Percentiles rank a stretch among this genome's conserved stretches.
Evolutionary conservation across 2,113 vertebrate genomes (phyloP).

Genomic region (Cryptoleucopteryx plumbea): DNA sequence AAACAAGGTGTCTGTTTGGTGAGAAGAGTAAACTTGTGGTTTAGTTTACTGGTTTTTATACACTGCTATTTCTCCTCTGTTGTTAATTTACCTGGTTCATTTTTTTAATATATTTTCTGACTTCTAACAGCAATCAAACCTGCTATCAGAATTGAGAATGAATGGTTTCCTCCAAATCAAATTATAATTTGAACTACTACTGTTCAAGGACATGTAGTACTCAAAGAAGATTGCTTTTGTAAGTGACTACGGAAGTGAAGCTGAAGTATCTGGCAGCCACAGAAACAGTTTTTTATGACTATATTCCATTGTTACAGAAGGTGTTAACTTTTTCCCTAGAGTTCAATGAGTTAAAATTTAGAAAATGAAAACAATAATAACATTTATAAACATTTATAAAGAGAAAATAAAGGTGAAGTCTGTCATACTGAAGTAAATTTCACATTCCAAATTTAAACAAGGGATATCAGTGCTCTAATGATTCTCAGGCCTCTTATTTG

Average conservation of each 20-base stretch:
- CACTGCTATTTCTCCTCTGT: background rate
- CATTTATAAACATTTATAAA: background rate
- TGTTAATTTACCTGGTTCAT: background rate
- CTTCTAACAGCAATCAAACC: background rate
- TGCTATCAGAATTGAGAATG: background rate
- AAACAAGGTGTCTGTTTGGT: conserved; percentile 17
- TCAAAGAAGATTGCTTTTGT: background rate
- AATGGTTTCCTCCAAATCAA: background rate
- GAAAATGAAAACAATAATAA: background rate
- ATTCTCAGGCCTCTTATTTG: background rate
- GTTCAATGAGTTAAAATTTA: background rate
- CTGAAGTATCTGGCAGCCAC: background rate
- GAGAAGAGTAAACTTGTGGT: background rate
- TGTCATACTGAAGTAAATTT: background rate
- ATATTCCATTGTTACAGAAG: background rate
- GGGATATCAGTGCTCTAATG: background rate
- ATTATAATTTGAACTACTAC: background rate
- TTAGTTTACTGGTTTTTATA: background rate
- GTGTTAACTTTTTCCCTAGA: background rate
- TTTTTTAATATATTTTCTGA: background rate
- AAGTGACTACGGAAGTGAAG: background rate
- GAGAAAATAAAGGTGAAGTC: background rate
- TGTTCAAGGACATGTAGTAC: background rate
- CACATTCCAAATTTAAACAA: background rate
- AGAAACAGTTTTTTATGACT: background rate